Conservation (phyloP, 2,888 invertebrate species). For the Cordylochernes scorpioides region DNA sequence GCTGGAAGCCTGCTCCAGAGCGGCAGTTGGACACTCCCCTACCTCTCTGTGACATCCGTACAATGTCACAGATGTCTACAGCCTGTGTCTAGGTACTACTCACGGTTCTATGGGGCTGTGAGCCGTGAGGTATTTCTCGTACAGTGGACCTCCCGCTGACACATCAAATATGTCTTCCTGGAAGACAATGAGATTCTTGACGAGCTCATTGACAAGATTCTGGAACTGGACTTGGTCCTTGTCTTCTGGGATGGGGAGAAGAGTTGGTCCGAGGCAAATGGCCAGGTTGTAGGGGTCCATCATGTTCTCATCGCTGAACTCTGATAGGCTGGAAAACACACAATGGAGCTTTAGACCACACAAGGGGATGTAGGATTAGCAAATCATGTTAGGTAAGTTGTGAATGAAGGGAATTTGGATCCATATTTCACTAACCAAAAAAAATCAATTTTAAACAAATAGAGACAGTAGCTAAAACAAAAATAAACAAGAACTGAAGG, state of each 20-base stretch:
- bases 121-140: constrained; percentile 44
- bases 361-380: no score
- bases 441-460: no score
- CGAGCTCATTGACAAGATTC: constrained; percentile 70
- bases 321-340: constrained; percentile 41
- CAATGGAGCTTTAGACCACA: no score
- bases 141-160: constrained; percentile 27
- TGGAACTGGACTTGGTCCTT: constrained; percentile 78
- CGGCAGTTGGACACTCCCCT: constrained; percentile 32
- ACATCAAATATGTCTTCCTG: constrained; percentile 18
- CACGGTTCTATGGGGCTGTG: constrained; percentile 40
- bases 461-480: no score
- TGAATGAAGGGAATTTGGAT: no score
- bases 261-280: constrained; percentile 85
- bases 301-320: constrained; percentile 82
- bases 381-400: no score
- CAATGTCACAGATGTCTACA: no score
- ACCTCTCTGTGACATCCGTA: constrained; percentile 29
- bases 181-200: constrained; percentile 72
- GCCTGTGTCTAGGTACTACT: constrained; percentile 21
- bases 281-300: constrained; percentile 97
- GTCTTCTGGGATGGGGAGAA: constrained; percentile 81
- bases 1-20: constrained; percentile 33
- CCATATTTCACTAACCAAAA: no score
- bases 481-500: no score